A percentile compares a stretch with the other conserved stretches of the same genome.
phyloP scores from a whole-genome alignment of 2,113 vertebrate genomes.

The Bufo gargarizans region DNA sequence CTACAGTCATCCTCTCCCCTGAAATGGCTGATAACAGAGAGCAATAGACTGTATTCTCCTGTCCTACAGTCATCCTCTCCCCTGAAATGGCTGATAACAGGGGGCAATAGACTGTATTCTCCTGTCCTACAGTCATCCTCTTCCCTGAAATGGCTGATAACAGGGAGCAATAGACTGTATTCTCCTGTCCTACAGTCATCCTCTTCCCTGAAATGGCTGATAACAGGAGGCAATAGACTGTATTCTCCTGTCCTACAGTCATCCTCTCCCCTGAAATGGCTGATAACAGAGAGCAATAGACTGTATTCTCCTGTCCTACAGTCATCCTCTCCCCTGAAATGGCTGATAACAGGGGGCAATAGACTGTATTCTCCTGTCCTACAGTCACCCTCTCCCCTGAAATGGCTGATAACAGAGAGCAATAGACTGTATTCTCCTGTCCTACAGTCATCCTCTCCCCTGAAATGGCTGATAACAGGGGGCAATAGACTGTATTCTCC shows the following conservation, averaged over 20 bases:
- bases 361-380: neutral
- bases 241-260: neutral
- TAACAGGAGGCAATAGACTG: neutral
- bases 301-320: neutral
- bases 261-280: too few relatives aligned
- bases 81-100: neutral
- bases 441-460: too few relatives aligned
- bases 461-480: neutral
- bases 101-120: neutral
- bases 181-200: neutral
- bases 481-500: neutral
- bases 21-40: neutral
- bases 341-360: neutral
- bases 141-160: neutral
- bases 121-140: neutral
- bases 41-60: neutral
- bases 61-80: neutral
- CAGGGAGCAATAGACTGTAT: neutral
- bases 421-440: neutral
- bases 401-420: neutral
- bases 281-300: neutral
- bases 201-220: too few relatives aligned
- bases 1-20: too few relatives aligned
- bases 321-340: too few relatives aligned
- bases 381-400: too few relatives aligned